Conservation (phyloP, 2,113 vertebrate species). For the Ageneiosus marmoratus region DNA sequence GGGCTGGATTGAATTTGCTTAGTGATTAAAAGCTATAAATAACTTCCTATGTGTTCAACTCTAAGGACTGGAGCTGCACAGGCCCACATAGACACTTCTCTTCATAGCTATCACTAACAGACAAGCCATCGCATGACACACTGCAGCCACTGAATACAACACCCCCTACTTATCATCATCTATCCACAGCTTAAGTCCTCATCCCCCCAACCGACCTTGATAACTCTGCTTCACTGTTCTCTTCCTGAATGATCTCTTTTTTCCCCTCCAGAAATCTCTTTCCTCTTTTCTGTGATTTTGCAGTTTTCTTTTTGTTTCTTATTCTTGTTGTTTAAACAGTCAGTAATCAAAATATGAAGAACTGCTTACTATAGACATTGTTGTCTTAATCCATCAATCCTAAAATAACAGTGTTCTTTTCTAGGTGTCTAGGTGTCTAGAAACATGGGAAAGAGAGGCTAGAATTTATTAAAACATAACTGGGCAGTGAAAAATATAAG, state of each 20-base stretch:
- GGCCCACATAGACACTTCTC: conserved; percentile 42
- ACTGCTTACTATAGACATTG: conserved; percentile 23
- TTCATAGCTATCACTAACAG: conserved; percentile 56
- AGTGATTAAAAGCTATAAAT: conserved; percentile 78
- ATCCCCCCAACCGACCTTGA: conserved; percentile 33
- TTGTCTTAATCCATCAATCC: conserved; percentile 47
- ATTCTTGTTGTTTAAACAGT: neutral
- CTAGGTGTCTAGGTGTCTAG: conserved; percentile 34
- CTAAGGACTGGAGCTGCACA: conserved; percentile 52
- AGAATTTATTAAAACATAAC: neutral
- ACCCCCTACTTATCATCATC: conserved; percentile 60
- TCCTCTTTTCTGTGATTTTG: neutral
- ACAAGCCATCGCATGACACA: conserved; percentile 64
- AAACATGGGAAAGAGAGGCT: conserved; percentile 9
- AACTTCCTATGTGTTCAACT: conserved; percentile 60
- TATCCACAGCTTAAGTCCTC: conserved; percentile 37
- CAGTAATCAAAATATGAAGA: neutral
- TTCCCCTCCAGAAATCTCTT: neutral
- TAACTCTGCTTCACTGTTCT: neutral
- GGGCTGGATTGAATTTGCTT: conserved; percentile 72
- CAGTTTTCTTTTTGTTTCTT: neutral
- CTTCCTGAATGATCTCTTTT: neutral
- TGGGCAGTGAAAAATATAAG: neutral
- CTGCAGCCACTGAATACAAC: conserved; percentile 62
- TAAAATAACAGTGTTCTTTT: conserved; percentile 48